Conservation (phyloP, 1,140 invertebrate genomes). For the Calycopis cecrops region DNA sequence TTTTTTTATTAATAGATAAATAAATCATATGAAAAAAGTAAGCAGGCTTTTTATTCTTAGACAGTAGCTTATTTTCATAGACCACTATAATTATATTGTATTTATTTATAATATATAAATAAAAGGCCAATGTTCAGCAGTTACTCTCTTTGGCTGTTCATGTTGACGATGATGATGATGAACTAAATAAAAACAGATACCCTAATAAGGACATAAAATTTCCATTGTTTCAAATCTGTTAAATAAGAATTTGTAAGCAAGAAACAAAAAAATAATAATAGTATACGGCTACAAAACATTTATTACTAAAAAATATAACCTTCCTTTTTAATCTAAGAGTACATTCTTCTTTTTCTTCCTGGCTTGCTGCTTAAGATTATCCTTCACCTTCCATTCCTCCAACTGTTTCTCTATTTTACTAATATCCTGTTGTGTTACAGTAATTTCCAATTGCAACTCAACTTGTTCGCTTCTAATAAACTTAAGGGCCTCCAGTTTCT, state of each 20-base stretch:
- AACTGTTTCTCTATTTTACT: slow-evolving; percentile 75
- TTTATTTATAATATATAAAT: too few species aligned
- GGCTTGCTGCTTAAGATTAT: slow-evolving; percentile 53
- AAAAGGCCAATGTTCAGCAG: too few species aligned
- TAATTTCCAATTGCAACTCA: slow-evolving; percentile 77
- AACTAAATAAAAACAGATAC: too few species aligned
- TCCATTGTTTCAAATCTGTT: slow-evolving; percentile 6
- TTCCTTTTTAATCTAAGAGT: slow-evolving; percentile 19
- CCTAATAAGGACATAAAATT: slow-evolving; percentile 24
- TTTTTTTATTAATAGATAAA: slow-evolving; percentile 4
- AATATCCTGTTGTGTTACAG: slow-evolving; percentile 81
- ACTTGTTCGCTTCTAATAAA: slow-evolving; percentile 84
- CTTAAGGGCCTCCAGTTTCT: slow-evolving; percentile 78
- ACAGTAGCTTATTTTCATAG: too few species aligned
- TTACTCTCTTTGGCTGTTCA: too few species aligned
- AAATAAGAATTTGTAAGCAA: not conserved
- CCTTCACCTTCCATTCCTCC: slow-evolving; percentile 57
- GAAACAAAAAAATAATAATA: not conserved
- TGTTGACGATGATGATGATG: too few species aligned
- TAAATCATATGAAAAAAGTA: slow-evolving; percentile 11
- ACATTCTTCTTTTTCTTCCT: slow-evolving; percentile 53
- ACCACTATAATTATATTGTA: too few species aligned
- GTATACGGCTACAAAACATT: not conserved
- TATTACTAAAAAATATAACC: slow-evolving; percentile 4
- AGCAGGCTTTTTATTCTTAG: not conserved